Evolutionary conservation across 2,113 vertebrate genomes (phyloP).

Genomic region (Heterotis niloticus): DNA sequence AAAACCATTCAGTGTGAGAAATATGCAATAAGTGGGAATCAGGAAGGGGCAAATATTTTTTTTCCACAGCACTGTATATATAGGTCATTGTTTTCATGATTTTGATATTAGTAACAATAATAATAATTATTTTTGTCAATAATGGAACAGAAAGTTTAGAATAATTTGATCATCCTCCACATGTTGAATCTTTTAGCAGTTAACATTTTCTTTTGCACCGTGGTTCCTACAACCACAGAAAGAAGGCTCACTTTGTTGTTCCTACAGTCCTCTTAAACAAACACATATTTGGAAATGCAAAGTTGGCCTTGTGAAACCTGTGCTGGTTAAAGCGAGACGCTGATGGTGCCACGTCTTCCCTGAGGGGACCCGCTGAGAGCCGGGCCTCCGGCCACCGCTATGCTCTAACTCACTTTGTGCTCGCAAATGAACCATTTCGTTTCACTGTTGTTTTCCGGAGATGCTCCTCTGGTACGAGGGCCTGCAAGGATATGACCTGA

Average conservation of each 20-base stretch:
- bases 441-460: slow-evolving; percentile 11
- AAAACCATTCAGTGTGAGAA: too few species aligned
- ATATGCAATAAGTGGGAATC: too few species aligned
- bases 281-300: not conserved
- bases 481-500: slow-evolving; percentile 22
- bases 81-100: too few species aligned
- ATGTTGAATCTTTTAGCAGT: not conserved
- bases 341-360: not conserved
- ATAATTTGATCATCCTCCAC: not conserved
- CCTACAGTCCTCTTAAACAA: not conserved
- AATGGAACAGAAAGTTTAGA: not conserved
- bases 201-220: too few species aligned
- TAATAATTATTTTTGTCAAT: too few species aligned
- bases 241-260: not conserved
- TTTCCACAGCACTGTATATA: too few species aligned
- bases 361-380: not conserved
- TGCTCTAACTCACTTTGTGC: not conserved
- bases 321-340: not conserved
- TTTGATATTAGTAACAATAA: too few species aligned
- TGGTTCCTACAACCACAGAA: not conserved
- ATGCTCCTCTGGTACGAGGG: not conserved
- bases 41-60: too few species aligned
- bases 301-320: not conserved
- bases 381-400: not conserved
- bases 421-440: slow-evolving; percentile 9